These are phyloP conservation scores for Anisognathus igniventris DNA, from an alignment of 2,797 vertebrate genomes.

Conservation along the genomic window DNA sequence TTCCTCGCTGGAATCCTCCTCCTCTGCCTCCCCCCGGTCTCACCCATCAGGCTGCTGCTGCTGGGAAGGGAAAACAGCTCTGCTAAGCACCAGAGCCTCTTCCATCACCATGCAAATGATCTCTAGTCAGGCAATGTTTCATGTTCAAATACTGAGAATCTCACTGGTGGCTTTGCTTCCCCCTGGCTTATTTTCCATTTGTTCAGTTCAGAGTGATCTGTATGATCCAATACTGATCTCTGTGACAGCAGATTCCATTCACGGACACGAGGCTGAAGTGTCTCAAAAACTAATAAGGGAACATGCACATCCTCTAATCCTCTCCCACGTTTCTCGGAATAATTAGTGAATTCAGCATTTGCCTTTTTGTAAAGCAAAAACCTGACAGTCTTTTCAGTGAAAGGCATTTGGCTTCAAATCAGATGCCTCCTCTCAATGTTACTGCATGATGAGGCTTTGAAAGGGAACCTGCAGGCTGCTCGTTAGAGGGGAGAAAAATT, in stretches of 20 bases:
- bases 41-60: background rate
- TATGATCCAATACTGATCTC: background rate
- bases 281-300: background rate
- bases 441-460: background rate
- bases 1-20: background rate
- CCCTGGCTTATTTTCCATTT: background rate
- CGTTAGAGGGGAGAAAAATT: background rate
- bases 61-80: background rate
- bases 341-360: background rate
- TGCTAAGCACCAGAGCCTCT: background rate
- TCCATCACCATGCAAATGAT: background rate
- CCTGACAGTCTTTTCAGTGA: background rate
- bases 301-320: background rate
- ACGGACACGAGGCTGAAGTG: background rate
- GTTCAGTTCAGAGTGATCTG: background rate
- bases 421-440: background rate
- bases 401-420: background rate
- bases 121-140: background rate
- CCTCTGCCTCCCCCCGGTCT: background rate
- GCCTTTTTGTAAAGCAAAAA: background rate
- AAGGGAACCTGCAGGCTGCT: slow-evolving; percentile 21
- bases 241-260: background rate
- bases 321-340: background rate
- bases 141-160: background rate
- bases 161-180: background rate